Conservation (phyloP, 2,113 vertebrate species). For the Edolisoma coerulescens region DNA sequence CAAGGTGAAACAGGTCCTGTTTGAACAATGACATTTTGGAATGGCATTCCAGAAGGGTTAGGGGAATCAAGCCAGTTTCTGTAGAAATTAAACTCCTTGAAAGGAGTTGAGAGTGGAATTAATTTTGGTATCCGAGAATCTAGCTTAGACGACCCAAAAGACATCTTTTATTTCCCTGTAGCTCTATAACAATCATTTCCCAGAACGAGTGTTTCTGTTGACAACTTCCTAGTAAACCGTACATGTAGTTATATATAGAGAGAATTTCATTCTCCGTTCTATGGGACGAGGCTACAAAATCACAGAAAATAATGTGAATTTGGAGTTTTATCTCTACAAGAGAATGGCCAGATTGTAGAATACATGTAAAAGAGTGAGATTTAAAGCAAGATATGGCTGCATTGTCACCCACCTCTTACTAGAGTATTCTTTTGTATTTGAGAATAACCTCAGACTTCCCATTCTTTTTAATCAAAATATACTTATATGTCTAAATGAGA, state of each 20-base stretch:
- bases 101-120: not conserved
- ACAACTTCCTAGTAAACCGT: not conserved
- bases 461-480: not conserved
- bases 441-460: not conserved
- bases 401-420: not conserved
- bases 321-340: not conserved
- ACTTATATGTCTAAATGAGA: not conserved
- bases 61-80: not conserved
- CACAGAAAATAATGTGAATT: not conserved
- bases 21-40: fast-evolving
- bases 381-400: not conserved
- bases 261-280: not conserved
- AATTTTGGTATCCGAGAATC: not conserved
- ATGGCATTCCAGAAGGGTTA: not conserved
- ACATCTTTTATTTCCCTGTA: not conserved
- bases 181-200: not conserved
- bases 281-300: not conserved
- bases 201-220: not conserved
- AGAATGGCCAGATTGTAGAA: not conserved
- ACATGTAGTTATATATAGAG: not conserved
- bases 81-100: not conserved
- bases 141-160: not conserved
- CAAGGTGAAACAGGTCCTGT: not conserved
- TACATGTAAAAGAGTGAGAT: not conserved
- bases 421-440: not conserved